Conservation (phyloP, 2,113 vertebrate species). For the Synchiropus splendidus region DNA sequence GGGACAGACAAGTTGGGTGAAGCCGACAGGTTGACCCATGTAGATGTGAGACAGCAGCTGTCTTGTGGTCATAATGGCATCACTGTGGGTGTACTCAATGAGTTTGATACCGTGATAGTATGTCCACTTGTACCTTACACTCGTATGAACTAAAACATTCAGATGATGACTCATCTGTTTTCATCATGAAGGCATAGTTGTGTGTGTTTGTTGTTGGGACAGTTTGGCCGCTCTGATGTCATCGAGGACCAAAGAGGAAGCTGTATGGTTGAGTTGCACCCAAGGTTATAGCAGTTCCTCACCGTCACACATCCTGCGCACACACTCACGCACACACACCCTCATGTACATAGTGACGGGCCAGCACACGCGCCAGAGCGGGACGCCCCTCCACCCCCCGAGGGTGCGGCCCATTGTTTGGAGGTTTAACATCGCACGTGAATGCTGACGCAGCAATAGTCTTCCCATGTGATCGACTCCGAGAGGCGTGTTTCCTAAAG, state of each 20-base stretch:
- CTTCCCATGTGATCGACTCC: not conserved
- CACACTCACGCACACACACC: conserved; percentile 1
- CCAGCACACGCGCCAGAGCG: conserved; percentile 2
- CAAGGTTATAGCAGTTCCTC: conserved; percentile 23
- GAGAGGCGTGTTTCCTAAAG: too few species aligned
- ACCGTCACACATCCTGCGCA: conserved; percentile 35
- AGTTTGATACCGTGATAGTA: too few species aligned
- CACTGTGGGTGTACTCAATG: not conserved
- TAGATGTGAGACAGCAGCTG: too few species aligned
- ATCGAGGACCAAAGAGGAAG: conserved; percentile 23
- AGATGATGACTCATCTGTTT: too few species aligned
- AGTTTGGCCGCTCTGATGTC: conserved; percentile 3
- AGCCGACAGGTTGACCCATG: too few species aligned
- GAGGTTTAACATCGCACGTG: conserved; percentile 11
- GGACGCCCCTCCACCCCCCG: conserved; percentile 4
- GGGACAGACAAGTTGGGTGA: too few species aligned
- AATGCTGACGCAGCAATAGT: not conserved
- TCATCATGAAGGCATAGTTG: too few species aligned
- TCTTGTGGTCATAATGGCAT: too few species aligned
- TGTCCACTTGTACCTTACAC: not conserved
- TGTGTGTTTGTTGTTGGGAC: conserved; percentile 6
- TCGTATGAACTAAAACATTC: too few species aligned
- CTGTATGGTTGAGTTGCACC: conserved; percentile 3
- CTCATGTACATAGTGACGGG: not conserved
- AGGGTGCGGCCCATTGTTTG: conserved; percentile 26